phyloP scores from a whole-genome alignment of 1,140 invertebrate species.

The Lerema accius region DNA sequence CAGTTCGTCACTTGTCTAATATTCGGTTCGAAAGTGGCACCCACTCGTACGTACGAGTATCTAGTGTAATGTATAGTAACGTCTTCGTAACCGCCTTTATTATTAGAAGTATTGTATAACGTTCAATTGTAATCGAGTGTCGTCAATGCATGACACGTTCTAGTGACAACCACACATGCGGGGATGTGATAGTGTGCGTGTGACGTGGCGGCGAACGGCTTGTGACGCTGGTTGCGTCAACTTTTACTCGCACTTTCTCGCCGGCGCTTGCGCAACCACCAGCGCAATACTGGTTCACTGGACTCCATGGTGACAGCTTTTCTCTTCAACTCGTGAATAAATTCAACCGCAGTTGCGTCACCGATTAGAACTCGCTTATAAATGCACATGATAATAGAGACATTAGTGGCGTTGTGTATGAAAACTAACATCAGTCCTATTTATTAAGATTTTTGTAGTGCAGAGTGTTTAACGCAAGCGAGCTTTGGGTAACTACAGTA shows the following conservation, averaged over 20 bases:
- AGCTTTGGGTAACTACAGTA: too few species aligned
- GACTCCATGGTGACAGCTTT: slow-evolving; percentile 62
- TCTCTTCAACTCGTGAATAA: slow-evolving; percentile 47
- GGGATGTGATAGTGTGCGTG: slow-evolving; percentile 50
- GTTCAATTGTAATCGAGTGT: slow-evolving; percentile 68
- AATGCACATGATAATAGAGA: neutral
- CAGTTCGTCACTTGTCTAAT: slow-evolving; percentile 13
- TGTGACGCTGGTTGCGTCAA: slow-evolving; percentile 78
- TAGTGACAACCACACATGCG: slow-evolving; percentile 42
- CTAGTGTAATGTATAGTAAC: slow-evolving; percentile 33
- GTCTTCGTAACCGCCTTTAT: slow-evolving; percentile 39
- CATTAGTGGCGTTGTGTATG: neutral
- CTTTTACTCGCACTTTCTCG: slow-evolving; percentile 82
- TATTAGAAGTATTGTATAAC: slow-evolving; percentile 63
- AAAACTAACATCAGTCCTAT: neutral
- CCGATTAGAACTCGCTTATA: slow-evolving; percentile 20
- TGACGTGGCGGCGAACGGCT: slow-evolving; percentile 57
- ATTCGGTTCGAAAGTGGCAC: slow-evolving; percentile 11
- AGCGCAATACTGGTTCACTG: slow-evolving; percentile 74
- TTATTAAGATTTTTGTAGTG: too few species aligned
- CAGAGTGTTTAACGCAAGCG: too few species aligned
- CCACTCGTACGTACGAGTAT: slow-evolving; percentile 9
- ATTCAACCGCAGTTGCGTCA: slow-evolving; percentile 29
- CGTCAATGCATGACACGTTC: slow-evolving; percentile 63
- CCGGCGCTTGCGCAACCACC: slow-evolving; percentile 72